Percentiles rank a stretch among this genome's conserved stretches.
These are phyloP conservation scores for Luperina nickerlii DNA, from an alignment of 2,888 invertebrate genomes.

Conservation along the genomic window DNA sequence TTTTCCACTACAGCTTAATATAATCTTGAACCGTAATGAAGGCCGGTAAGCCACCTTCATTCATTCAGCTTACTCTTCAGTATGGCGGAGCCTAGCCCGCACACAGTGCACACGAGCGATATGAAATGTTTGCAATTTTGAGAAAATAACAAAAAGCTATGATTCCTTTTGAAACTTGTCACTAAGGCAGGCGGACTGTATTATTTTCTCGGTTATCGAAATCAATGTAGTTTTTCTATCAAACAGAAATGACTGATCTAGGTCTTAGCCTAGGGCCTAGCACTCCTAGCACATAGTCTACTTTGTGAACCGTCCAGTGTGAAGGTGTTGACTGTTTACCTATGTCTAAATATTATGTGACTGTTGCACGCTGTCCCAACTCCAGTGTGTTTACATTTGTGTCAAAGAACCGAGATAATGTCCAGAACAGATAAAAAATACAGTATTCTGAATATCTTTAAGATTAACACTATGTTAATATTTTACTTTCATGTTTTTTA, in stretches of 20 bases:
- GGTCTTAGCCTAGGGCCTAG: neutral
- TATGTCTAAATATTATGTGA: neutral
- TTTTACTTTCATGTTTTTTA: neutral
- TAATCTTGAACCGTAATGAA: neutral
- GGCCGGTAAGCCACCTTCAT: neutral
- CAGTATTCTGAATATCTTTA: neutral
- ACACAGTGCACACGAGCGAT: neutral
- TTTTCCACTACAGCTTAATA: neutral
- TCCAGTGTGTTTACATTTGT: neutral
- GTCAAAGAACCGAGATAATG: constrained; percentile 37
- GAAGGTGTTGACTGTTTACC: neutral
- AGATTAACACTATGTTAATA: neutral
- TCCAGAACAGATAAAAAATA: neutral
- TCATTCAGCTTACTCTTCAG: neutral
- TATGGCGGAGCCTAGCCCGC: too few species aligned
- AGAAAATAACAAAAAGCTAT: neutral
- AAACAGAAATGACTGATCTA: neutral
- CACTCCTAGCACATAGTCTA: too few species aligned
- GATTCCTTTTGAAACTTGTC: neutral
- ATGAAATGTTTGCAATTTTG: neutral
- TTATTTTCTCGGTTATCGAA: neutral
- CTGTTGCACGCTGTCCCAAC: constrained; percentile 15
- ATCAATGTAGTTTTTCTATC: neutral
- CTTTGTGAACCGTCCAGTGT: neutral
- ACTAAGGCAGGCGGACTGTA: neutral